Evolutionary conservation across 2,888 invertebrate species (phyloP), one percentile per base, ranked within the genome.

Genomic region (Lissonota sp.): DNA sequence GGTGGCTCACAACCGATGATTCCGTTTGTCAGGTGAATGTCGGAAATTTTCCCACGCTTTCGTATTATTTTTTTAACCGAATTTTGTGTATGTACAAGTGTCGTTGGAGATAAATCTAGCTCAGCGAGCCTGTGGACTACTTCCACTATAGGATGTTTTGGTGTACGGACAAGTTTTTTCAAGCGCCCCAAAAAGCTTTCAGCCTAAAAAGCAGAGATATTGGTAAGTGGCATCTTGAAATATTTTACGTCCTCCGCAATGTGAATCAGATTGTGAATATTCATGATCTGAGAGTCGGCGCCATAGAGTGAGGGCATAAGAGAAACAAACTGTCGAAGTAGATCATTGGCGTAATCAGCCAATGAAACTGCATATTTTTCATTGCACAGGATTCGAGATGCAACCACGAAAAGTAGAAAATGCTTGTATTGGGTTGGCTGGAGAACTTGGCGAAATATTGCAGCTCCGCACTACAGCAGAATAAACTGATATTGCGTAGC

Each of bases 401-500:
- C 26, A 5, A 62, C 51, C 5, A 14, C n/a, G 6, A 71, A 14
- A 40, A 70, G 37, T 39, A 46, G 37, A 69, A 69, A 58, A 55
- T 74, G 73, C 37, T 58, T 44, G 26, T 74, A 74, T 7, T 37
- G n/a, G 12, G 6, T 14, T 1, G 39, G 4, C 5, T 49, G 14
- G 7, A 74, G 14, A 12, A 66, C n/a, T 6, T 46, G 39, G 5
- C 55, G 14, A 14, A 66, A 66, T n/a, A 51, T 5, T 0, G 55
- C 37, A 26, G 57, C 26, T 37, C 64, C 55, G 44, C 63, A 53
- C 12, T 66, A 74, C 26, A 57, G 42, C 7, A 86, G 53, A 69
- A 87, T 75, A 73, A 86, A 84, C 14, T 84, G 51, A 40, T 79
- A 85, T 69, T 86, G 84, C 0, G 86, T 86, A 6, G 86, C 86